These are phyloP conservation scores for Hydrotaea diabolus DNA, from an alignment of 2,888 invertebrate species.

Conservation along the genomic window DNA sequence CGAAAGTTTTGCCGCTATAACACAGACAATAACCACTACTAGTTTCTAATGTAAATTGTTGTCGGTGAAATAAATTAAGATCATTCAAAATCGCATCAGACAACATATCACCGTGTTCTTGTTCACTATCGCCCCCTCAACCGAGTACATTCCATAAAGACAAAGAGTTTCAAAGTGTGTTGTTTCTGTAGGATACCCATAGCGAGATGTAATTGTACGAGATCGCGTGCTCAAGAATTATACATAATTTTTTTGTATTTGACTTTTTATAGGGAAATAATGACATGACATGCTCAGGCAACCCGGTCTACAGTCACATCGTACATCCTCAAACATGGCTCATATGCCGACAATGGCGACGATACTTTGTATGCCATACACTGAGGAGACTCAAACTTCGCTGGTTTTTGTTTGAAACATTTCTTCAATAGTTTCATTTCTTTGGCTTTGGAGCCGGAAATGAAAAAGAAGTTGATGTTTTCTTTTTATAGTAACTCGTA, in stretches of 20 bases:
- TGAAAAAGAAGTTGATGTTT: constrained; percentile 16
- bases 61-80: constrained; percentile 40
- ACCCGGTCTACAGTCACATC: neutral
- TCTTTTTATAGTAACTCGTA: neutral
- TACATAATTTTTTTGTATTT: constrained; percentile 64
- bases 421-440: neutral
- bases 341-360: neutral
- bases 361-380: neutral
- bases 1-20: neutral
- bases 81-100: constrained; percentile 25
- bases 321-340: neutral
- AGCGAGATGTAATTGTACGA: constrained; percentile 8
- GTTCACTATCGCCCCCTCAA: constrained; percentile 43
- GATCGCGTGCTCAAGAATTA: constrained; percentile 62
- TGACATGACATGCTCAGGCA: constrained; percentile 41
- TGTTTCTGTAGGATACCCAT: neutral
- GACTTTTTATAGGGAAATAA: constrained; percentile 60
- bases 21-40: neutral
- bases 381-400: neutral
- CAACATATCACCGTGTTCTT: constrained; percentile 15
- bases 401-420: constrained; percentile 1
- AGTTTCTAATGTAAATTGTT: constrained; percentile 28
- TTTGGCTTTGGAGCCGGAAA: constrained; percentile 16
- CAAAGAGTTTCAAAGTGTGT: neutral
- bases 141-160: constrained; percentile 19